A percentile compares a stretch with the other conserved stretches of the same genome.
Conservation (phyloP, 2,888 invertebrate genomes). For the Nebria salina region DNA sequence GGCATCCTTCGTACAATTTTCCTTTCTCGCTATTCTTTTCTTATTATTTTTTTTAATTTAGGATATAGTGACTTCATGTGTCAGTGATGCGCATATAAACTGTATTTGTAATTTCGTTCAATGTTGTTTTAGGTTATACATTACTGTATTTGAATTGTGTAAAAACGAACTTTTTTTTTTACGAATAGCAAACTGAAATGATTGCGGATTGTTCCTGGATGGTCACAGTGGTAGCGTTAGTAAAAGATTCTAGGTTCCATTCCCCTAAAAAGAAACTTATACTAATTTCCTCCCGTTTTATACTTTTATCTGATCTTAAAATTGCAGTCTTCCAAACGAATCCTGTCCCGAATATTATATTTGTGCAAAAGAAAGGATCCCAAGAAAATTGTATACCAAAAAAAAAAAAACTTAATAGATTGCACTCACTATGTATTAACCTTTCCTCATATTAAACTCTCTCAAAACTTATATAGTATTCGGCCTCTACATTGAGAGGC, state of each 20-base stretch:
- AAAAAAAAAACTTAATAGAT: no score
- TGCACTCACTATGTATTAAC: no score
- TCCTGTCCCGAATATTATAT: no score
- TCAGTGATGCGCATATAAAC: constrained; percentile 1
- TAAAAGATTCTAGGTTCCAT: neutral
- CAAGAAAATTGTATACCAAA: no score
- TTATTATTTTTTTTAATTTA: constrained; percentile 26
- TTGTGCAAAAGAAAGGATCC: no score
- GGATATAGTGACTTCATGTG: neutral
- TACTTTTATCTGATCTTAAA: no score
- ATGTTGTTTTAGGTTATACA: neutral
- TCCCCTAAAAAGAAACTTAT: no score
- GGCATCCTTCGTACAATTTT: neutral
- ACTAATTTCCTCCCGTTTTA: no score
- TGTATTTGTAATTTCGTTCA: neutral
- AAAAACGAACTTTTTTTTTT: neutral
- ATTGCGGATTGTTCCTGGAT: neutral
- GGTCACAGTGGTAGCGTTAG: neutral
- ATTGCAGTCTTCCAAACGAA: no score
- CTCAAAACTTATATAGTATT: no score
- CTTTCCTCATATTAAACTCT: no score
- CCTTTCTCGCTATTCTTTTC: neutral
- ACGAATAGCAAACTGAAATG: neutral
- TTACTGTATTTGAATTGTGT: neutral
- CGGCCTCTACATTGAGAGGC: no score